Percentiles rank a stretch among this genome's conserved stretches.
phyloP scores from a whole-genome alignment of 2,797 vertebrate genomes.

The Myotis pilosus region DNA sequence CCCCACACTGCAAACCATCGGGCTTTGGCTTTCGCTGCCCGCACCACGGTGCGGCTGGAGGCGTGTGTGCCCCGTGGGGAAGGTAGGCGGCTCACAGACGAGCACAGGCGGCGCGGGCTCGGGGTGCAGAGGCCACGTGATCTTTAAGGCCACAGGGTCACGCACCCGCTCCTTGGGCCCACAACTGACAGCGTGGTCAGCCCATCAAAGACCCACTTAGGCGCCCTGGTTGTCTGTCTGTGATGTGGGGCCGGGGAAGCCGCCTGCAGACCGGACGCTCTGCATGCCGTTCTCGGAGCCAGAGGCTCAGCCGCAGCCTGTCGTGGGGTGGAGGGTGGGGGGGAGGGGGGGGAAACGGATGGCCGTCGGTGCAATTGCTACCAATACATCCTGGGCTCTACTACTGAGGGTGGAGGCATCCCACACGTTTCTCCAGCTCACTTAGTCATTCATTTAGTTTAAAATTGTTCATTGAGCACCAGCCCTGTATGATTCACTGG shows the following conservation, averaged over 20 bases:
- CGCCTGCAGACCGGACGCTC: background rate
- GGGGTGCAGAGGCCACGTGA: accelerated
- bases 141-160: background rate
- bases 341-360: background rate
- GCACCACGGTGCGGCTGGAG: too few relatives aligned
- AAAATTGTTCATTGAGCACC: background rate
- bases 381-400: background rate
- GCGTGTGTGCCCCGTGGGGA: background rate
- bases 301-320: accelerated
- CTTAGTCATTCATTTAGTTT: background rate
- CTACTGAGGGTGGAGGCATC: background rate
- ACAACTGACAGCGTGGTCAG: accelerated
- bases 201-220: background rate
- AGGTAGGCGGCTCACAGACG: background rate
- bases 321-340: background rate
- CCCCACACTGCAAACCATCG: background rate
- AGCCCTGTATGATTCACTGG: background rate
- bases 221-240: background rate
- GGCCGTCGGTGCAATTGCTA: background rate
- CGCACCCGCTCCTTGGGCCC: background rate
- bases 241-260: accelerated
- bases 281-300: background rate
- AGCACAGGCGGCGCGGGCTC: accelerated
- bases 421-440: too few relatives aligned
- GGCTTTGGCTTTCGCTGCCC: background rate